Percentiles rank a stretch among this genome's conserved stretches.
Conservation (phyloP, 2,797 vertebrate species). For the Cichlasoma orientale region DNA sequence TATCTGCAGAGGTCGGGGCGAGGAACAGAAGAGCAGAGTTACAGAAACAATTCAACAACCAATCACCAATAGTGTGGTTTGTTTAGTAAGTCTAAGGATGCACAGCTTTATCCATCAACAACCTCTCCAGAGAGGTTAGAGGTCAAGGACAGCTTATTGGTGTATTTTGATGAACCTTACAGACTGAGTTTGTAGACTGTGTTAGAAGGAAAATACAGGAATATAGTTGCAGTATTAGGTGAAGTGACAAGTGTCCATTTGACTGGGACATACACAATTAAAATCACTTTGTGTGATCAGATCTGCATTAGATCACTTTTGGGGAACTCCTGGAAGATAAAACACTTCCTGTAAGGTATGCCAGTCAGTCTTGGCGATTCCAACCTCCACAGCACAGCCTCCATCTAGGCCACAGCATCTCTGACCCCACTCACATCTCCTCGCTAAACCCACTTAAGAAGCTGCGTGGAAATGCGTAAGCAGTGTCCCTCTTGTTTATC, state of each 20-base stretch:
- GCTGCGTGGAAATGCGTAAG: conserved; percentile 75
- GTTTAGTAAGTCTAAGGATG: neutral
- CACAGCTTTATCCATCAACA: neutral
- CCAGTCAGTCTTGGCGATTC: neutral
- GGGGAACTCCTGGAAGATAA: conserved; percentile 54
- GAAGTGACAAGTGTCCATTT: neutral
- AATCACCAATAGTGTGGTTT: neutral
- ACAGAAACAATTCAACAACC: neutral
- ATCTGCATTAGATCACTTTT: neutral
- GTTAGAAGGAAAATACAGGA: neutral
- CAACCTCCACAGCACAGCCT: conserved; percentile 24
- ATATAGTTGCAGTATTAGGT: neutral
- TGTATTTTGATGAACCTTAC: neutral
- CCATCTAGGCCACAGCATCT: conserved; percentile 12
- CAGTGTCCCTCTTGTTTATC: conserved; percentile 70
- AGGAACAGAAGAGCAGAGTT: neutral
- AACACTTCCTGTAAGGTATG: conserved; percentile 31
- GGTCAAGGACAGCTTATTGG: neutral
- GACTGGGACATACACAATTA: neutral
- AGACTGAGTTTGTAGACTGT: neutral
- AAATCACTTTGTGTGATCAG: neutral
- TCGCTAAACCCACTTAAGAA: conserved; percentile 59
- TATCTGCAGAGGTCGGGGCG: conserved; percentile 78
- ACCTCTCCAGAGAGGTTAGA: neutral
- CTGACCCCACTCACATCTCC: conserved; percentile 45